phyloP scores from a whole-genome alignment of 2,113 vertebrate species.

The Oncorhynchus masou region DNA sequence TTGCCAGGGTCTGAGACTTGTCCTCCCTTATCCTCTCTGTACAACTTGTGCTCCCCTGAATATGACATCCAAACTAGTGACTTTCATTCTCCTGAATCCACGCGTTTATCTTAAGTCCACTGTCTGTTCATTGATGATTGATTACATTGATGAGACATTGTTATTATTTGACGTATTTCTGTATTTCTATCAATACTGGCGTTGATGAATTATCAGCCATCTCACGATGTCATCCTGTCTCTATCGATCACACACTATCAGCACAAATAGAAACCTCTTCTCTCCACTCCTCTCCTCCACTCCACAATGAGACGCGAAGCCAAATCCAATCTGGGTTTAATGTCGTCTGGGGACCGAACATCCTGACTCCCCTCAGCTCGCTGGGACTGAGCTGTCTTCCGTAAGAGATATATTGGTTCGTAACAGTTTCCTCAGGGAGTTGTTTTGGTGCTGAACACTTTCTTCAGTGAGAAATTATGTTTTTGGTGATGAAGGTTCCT shows the following conservation, averaged over 20 bases:
- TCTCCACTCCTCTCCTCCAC: neutral
- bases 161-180: too few relatives aligned
- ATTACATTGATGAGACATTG: too few relatives aligned
- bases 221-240: constrained; percentile 36
- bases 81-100: constrained; percentile 33
- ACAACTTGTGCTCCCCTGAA: constrained; percentile 4
- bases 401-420: too few relatives aligned
- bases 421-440: too few relatives aligned
- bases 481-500: too few relatives aligned
- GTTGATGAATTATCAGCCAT: neutral
- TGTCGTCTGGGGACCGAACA: too few relatives aligned
- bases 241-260: neutral
- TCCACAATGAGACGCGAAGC: neutral
- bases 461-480: too few relatives aligned
- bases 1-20: constrained; percentile 62
- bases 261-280: constrained; percentile 1
- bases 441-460: too few relatives aligned
- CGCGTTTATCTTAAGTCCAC: neutral
- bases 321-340: constrained; percentile 2
- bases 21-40: constrained; percentile 56
- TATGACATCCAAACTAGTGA: neutral
- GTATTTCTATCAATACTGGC: neutral
- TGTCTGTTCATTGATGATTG: too few relatives aligned
- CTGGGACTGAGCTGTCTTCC: too few relatives aligned
- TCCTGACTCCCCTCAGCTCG: too few relatives aligned